Evolutionary conservation across 2,888 invertebrate species (phyloP).

Genomic region (Odiellus spinosus): DNA sequence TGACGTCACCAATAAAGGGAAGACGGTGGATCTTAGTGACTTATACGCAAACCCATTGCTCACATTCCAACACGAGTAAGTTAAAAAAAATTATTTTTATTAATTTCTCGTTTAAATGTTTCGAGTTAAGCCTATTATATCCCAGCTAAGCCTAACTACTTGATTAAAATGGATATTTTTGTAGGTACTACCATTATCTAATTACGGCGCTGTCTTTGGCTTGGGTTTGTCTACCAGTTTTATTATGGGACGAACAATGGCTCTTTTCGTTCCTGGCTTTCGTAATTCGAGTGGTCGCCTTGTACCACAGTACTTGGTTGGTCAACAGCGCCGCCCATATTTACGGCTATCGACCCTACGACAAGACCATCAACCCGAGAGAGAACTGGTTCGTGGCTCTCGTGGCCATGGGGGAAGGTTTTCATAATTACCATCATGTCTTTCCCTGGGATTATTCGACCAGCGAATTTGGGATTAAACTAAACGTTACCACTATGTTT

Average conservation of each 20-base stretch:
- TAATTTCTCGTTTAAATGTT: not conserved
- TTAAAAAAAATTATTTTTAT: not conserved
- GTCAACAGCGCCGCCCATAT: slow-evolving; percentile 35
- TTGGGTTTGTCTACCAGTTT: not conserved
- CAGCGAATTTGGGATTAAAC: slow-evolving; percentile 54
- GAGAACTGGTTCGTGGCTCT: slow-evolving; percentile 23
- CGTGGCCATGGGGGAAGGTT: slow-evolving; percentile 58
- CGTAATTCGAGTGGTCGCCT: slow-evolving; percentile 11
- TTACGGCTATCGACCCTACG: slow-evolving; percentile 36
- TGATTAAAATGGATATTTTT: not conserved
- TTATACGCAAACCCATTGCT: slow-evolving; percentile 31
- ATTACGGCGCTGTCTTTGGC: not conserved
- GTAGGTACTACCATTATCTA: not conserved
- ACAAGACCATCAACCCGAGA: slow-evolving; percentile 32
- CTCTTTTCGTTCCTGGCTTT: not conserved
- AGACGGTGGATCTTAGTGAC: slow-evolving; percentile 31
- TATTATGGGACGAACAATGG: not conserved
- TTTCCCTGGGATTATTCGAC: slow-evolving; percentile 90
- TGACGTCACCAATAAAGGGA: slow-evolving; percentile 32
- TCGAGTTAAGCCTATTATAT: not conserved
- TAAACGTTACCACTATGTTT: slow-evolving; percentile 57
- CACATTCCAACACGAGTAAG: slow-evolving; percentile 31
- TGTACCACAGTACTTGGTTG: slow-evolving; percentile 39
- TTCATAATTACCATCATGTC: slow-evolving; percentile 87
- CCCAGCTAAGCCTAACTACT: too few species aligned